phyloP scores from a whole-genome alignment of 1,140 invertebrate genomes.

The Drosophila paulistorum region DNA sequence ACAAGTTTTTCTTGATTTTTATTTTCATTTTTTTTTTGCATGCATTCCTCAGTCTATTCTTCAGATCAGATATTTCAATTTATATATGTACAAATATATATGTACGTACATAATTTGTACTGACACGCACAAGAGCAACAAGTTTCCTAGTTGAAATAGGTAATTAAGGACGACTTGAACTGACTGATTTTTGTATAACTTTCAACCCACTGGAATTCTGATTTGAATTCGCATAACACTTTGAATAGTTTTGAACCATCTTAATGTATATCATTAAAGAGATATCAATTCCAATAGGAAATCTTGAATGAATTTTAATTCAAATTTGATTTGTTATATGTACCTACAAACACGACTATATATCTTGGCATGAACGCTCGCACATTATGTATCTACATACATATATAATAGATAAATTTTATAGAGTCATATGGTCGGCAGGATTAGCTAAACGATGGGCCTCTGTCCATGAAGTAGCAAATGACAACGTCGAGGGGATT shows the following conservation, averaged over 20 bases:
- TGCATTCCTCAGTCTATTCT: background rate
- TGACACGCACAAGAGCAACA: background rate
- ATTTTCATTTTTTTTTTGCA: background rate
- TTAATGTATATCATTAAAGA: conserved; percentile 1
- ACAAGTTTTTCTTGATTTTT: conserved; percentile 1
- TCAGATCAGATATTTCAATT: conserved; percentile 11
- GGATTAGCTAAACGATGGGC: conserved; percentile 53
- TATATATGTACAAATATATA: background rate
- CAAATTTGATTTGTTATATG: no score
- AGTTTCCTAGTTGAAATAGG: background rate
- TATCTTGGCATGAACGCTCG: background rate
- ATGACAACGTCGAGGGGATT: conserved; percentile 27
- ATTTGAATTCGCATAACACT: no score
- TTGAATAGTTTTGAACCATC: background rate
- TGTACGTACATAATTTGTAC: no score
- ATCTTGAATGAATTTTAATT: no score
- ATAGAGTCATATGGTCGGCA: conserved; percentile 14
- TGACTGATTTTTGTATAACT: no score
- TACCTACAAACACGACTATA: background rate
- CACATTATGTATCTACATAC: background rate
- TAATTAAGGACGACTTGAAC: background rate
- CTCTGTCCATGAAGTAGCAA: conserved; percentile 4
- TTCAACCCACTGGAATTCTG: no score
- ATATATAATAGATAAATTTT: background rate
- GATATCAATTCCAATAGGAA: background rate